Base-by-base conservation (phyloP, 2,797 vertebrate species). In the Propithecus perrieri region DNA sequence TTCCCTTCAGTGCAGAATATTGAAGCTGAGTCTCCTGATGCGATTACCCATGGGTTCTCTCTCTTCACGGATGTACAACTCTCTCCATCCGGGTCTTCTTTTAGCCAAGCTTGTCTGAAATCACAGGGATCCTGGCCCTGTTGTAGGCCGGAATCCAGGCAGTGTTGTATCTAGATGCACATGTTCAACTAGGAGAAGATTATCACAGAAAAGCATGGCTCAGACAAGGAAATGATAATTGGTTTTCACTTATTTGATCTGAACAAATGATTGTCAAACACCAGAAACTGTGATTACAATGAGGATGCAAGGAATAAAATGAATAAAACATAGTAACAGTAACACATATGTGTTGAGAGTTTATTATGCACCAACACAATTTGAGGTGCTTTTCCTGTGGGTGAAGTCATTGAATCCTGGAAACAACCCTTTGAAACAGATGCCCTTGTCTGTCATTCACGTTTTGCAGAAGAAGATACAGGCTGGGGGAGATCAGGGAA, bases 1-100 rank as follows among this genome's bases (percentile, higher is more conserved):
- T 72, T 24, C 92, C 89, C 38, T 95, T 94, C 46, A 0, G 24
- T 2, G 53, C 20, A 0, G 96, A 96, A 61, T 96, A 93, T 3
- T 97, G 61, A 96, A 72, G 76, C 11, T 13, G 76, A 67, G 5
- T 59, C 35, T 59, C 38, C 76, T 17, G 2, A 4, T 18, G 69
- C 43, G 14, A 17, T 14, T 6, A 41, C 7, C 24, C 22, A 24
- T 14, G 26, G 30, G 30, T 33, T 46, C 12, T 48, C 57, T 43
- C 63, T 50, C 33, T 69, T 53, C 24, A 2, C 71, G 50, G 12
- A 72, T 67, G 28, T 20, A 20, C 26, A 35, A 67, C 38, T 53
- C 7, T 69, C 17, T 30, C 18, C 22, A 2, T 2, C 2, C 0
- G 7, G n/a, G 35, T 17, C 50, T 7, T 22, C 0, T 30, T 55